These are phyloP conservation scores for Mobula birostris DNA, from an alignment of 2,113 vertebrate species.

Conservation along the genomic window DNA sequence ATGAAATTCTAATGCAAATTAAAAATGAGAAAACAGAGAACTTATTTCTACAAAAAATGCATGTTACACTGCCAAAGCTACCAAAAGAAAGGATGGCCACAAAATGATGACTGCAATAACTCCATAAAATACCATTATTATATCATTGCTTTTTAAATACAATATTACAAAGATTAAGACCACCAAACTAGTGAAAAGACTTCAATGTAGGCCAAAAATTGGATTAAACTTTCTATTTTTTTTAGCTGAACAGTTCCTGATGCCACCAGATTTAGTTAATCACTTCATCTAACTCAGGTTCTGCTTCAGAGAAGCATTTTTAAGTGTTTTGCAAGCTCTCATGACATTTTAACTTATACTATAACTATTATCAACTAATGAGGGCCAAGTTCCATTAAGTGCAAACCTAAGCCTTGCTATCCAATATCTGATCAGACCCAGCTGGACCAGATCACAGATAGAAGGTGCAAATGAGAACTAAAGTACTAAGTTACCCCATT, in stretches of 20 bases:
- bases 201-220: background rate
- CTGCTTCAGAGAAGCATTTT: slow-evolving; percentile 4
- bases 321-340: background rate
- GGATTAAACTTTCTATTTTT: background rate
- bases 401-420: slow-evolving; percentile 49
- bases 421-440: slow-evolving; percentile 54
- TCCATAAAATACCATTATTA: background rate
- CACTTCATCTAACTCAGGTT: background rate
- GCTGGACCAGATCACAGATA: slow-evolving; percentile 56
- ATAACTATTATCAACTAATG: slow-evolving; percentile 49
- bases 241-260: background rate
- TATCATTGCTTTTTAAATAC: background rate
- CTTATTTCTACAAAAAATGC: background rate
- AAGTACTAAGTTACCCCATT: slow-evolving; percentile 51
- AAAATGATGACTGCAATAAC: background rate
- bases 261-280: background rate
- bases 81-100: background rate
- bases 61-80: background rate
- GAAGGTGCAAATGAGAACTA: slow-evolving; percentile 58
- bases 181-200: background rate
- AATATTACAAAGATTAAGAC: background rate
- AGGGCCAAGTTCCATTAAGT: slow-evolving; percentile 50
- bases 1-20: background rate
- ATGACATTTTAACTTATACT: slow-evolving; percentile 45
- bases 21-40: background rate